phyloP scores from a whole-genome alignment of 2,113 vertebrate species.

The Agapornis roseicollis region DNA sequence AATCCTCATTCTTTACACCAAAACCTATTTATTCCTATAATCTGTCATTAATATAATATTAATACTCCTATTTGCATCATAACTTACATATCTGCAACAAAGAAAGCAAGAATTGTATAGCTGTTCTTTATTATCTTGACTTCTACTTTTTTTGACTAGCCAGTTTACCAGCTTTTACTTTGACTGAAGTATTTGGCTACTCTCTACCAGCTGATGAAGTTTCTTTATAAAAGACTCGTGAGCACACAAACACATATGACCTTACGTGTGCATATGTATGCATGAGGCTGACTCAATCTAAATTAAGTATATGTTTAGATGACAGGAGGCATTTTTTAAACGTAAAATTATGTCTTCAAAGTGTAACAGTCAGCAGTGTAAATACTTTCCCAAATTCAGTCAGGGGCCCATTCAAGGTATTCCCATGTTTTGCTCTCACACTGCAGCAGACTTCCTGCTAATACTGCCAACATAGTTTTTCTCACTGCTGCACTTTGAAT shows the following conservation, averaged over 20 bases:
- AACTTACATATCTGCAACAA: neutral
- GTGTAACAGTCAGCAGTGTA: neutral
- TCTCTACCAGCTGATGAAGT: neutral
- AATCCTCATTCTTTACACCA: neutral
- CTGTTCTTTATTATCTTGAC: neutral
- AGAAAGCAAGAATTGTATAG: neutral
- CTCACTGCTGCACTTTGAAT: neutral
- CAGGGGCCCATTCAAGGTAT: neutral
- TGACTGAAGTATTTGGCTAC: neutral
- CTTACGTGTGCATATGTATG: neutral
- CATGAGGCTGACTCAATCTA: neutral
- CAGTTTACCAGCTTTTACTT: neutral
- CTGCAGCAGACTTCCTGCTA: neutral
- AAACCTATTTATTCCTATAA: neutral
- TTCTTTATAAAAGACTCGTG: neutral
- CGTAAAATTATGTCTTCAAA: neutral
- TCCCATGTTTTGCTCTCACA: neutral
- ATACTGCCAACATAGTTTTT: neutral
- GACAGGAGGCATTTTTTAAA: neutral
- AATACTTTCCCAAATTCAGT: neutral
- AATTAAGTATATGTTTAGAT: neutral
- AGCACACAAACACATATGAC: fast-evolving
- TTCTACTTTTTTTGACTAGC: neutral
- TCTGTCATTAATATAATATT: neutral
- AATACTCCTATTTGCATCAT: neutral